Conservation (phyloP, 2,797 vertebrate genomes). For the Acipenser oxyrinchus region DNA sequence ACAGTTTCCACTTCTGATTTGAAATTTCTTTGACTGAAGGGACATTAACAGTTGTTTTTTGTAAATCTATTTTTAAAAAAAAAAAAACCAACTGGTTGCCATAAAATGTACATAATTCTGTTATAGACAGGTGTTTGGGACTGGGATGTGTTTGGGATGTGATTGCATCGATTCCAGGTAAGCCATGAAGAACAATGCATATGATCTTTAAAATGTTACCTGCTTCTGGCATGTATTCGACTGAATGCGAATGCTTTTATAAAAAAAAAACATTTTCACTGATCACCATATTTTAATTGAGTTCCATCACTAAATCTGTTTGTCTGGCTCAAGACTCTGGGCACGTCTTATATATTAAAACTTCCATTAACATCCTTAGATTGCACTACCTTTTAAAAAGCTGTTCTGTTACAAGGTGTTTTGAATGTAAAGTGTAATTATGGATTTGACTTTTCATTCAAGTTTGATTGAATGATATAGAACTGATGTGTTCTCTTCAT, state of each 20-base stretch:
- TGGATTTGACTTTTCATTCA: too few relatives aligned
- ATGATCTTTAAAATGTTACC: conserved; percentile 3
- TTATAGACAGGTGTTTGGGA: neutral
- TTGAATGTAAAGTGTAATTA: neutral
- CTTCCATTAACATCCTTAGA: too few relatives aligned
- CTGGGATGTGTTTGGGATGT: conserved; percentile 5
- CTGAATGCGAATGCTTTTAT: neutral
- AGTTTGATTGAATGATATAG: too few relatives aligned
- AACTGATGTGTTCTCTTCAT: neutral
- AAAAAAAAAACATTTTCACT: neutral
- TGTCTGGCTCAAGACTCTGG: neutral
- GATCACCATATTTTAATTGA: neutral
- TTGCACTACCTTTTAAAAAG: neutral
- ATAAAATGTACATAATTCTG: neutral
- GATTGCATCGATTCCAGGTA: neutral
- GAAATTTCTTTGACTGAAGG: conserved; percentile 1
- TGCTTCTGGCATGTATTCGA: conserved; percentile 2
- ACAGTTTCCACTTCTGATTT: neutral
- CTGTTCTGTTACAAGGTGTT: neutral
- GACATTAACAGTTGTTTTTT: neutral
- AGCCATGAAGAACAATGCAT: neutral
- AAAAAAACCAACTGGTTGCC: neutral
- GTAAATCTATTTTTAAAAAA: too few relatives aligned
- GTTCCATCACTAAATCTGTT: neutral
- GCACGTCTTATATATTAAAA: neutral